Conservation (phyloP, 2,888 invertebrate genomes). For the Meiosimyza decipiens region DNA sequence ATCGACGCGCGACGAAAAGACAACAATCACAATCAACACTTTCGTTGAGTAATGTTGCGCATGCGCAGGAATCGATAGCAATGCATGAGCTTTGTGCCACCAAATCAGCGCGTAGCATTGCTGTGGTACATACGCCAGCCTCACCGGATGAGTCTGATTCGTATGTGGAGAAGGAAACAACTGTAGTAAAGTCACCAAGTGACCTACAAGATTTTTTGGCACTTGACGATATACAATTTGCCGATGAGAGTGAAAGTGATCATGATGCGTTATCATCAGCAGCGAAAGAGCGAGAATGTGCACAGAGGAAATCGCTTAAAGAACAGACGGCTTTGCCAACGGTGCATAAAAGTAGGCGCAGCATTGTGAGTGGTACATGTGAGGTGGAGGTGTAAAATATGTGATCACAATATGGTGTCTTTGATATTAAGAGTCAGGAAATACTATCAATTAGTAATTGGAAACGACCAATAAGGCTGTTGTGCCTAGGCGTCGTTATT, state of each 20-base stretch:
- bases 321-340: neutral
- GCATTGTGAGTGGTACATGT: constrained; percentile 25
- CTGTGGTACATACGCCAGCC: constrained; percentile 42
- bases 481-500: no score
- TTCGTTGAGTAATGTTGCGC: constrained; percentile 39
- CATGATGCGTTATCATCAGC: constrained; percentile 37
- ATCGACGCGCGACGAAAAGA: constrained; percentile 51
- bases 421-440: no score
- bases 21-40: constrained; percentile 53
- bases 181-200: constrained; percentile 75
- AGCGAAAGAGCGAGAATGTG: constrained; percentile 4
- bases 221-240: constrained; percentile 76
- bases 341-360: neutral
- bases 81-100: constrained; percentile 44
- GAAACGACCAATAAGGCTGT: no score
- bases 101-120: constrained; percentile 47
- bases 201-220: constrained; percentile 71
- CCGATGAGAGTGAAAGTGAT: constrained; percentile 70
- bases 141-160: constrained; percentile 49
- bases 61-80: constrained; percentile 36
- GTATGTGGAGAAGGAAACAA: constrained; percentile 73
- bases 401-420: no score
- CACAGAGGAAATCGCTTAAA: neutral
- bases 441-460: no score
- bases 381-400: constrained; percentile 3